Evolutionary conservation across 1,140 invertebrate species (phyloP).

Genomic region (Batillaria attramentaria): DNA sequence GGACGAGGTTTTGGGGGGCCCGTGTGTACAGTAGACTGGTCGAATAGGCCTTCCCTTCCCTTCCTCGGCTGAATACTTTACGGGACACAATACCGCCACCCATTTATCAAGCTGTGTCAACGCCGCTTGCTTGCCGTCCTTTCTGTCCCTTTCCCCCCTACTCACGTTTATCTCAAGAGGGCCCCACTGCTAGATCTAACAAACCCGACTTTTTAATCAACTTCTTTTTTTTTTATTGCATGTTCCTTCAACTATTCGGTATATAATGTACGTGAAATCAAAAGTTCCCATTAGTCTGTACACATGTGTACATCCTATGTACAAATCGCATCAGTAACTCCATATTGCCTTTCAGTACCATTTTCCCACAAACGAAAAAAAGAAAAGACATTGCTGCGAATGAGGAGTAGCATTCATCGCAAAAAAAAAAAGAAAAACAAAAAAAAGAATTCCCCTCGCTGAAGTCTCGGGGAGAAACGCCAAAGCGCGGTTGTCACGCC

Average conservation of each 20-base stretch:
- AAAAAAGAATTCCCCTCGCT: not conserved
- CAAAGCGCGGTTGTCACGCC: not conserved
- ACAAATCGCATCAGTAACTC: too few relatives aligned
- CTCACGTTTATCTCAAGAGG: not conserved
- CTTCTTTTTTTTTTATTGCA: not conserved
- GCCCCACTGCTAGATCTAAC: not conserved
- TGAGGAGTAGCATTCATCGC: too few relatives aligned
- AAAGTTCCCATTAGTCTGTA: too few relatives aligned
- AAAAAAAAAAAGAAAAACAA: not conserved
- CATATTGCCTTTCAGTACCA: too few relatives aligned
- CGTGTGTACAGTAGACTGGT: not conserved
- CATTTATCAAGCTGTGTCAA: conserved; percentile 26
- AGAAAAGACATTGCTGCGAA: too few relatives aligned
- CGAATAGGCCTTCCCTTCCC: not conserved
- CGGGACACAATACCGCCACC: conserved; percentile 8
- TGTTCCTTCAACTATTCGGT: too few relatives aligned
- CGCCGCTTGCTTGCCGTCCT: not conserved
- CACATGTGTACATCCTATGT: too few relatives aligned
- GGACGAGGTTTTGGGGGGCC: not conserved
- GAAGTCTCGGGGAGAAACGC: too few relatives aligned
- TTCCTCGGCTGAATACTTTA: not conserved
- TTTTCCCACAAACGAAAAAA: too few relatives aligned
- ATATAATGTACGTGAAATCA: too few relatives aligned
- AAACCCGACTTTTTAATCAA: not conserved
- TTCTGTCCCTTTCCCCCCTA: not conserved